Percentiles rank a stretch among this genome's conserved stretches.
phyloP scores from a whole-genome alignment of 2,888 invertebrate species.

The Chironomus riparius region DNA sequence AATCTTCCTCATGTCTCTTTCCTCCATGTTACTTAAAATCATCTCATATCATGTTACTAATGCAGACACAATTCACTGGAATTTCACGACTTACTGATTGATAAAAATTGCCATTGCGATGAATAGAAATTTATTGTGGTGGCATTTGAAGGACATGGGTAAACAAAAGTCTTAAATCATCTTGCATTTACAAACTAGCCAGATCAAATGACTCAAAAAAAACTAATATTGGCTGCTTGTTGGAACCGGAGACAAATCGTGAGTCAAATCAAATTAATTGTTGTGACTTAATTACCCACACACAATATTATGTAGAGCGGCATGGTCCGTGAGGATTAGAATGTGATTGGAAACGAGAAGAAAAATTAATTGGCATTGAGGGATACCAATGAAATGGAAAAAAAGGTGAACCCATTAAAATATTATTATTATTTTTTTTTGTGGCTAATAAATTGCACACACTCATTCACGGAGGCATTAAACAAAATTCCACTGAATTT shows the following conservation, averaged over 20 bases:
- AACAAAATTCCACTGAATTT: conserved; percentile 2
- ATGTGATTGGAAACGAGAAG: not conserved
- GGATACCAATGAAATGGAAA: conserved; percentile 1
- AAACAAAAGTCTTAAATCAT: not conserved
- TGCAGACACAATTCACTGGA: conserved; percentile 25
- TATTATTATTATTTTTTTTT: too few relatives aligned
- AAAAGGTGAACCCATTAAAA: not conserved
- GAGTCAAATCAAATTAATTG: conserved; percentile 25
- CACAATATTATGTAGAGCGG: not conserved
- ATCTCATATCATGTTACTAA: conserved; percentile 19
- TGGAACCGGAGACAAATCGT: not conserved
- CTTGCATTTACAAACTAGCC: too few relatives aligned
- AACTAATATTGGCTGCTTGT: not conserved
- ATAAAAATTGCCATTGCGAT: conserved; percentile 5
- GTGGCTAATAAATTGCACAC: not conserved
- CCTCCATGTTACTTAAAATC: not conserved
- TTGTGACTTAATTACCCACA: conserved; percentile 17
- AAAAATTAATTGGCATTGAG: not conserved
- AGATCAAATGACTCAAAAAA: not conserved
- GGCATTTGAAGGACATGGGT: conserved; percentile 12
- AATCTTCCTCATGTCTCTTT: not conserved
- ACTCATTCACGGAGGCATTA: not conserved
- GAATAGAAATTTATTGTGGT: conserved; percentile 17
- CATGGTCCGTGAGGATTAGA: too few relatives aligned
- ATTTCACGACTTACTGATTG: conserved; percentile 17